A percentile compares a stretch with the other conserved stretches of the same genome.
phyloP scores from a whole-genome alignment of 2,113 vertebrate genomes.

The Ardeotis arabs region DNA sequence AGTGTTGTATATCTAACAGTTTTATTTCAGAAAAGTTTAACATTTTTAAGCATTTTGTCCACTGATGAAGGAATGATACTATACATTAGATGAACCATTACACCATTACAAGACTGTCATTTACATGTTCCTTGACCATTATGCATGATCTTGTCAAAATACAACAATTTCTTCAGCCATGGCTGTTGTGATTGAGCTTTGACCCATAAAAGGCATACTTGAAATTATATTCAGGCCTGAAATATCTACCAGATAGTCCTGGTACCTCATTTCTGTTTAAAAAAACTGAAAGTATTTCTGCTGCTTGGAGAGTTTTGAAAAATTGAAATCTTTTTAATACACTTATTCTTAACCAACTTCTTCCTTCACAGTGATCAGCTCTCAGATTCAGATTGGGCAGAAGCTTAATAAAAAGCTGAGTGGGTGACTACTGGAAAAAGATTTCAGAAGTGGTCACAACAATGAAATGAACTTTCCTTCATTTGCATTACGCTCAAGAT shows the following conservation, averaged over 20 bases:
- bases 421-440: background rate
- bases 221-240: background rate
- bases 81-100: background rate
- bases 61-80: background rate
- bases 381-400: background rate
- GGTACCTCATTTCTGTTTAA: background rate
- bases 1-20: background rate
- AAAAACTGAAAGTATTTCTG: background rate
- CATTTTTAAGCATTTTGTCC: background rate
- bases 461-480: background rate
- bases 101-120: background rate
- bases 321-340: background rate
- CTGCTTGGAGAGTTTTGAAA: background rate
- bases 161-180: background rate
- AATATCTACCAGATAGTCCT: background rate
- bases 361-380: background rate
- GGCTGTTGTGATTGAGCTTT: background rate
- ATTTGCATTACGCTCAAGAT: background rate
- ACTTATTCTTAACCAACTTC: background rate
- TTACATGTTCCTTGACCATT: background rate
- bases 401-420: background rate
- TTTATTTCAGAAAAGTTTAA: background rate
- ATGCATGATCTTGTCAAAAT: background rate
- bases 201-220: background rate
- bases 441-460: background rate